Evolutionary conservation across 2,888 invertebrate species (phyloP), one percentile per base, ranked within the genome.

Genomic region (Chloroclystis v-ata): DNA sequence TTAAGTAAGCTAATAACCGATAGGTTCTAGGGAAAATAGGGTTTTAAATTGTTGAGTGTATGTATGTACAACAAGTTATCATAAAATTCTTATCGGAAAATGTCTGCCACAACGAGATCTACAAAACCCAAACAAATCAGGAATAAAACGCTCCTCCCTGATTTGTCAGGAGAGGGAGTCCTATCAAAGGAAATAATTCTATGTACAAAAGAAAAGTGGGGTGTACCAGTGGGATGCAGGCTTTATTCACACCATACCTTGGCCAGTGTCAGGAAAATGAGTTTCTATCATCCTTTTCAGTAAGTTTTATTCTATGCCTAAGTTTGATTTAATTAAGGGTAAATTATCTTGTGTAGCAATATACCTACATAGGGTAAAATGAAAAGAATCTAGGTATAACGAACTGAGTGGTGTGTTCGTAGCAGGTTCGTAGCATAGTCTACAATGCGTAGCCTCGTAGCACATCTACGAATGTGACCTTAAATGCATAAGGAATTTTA

Each of bases 191-290:
- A 82, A 24, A 82, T 88, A 54, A 60, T 78, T 2, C 65, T 87
- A 28, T 67, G 79, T 25, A 82, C 84, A 12, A 74, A 72, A 43
- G 72, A 80, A 47, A 86, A 86, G 61, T 80, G 83, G 52, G 77
- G 75, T 14, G 78, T 69, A 28, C 66, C 83, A 1, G 61, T 82
- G 13, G 86, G 89, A 37, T 85, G 89, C 14, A 78, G 91, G 37
- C 80, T 91, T 16, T 91, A 88, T 60, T 89, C 90, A 16, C 91
- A 91, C 68, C 91, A 91, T 52, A 91, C 91, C 6, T 69, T 91
- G 52, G 89, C 89, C 48, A 91, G 90, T 63, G 82, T 89, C 43
- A 82, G 91, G 50, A 86, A 75, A 65, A 54, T 84, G 45, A 75
- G 74, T 44, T 88, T 80, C 60, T 89, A 69, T 49, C 82, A 80